Evolutionary conservation across 2,113 vertebrate species (phyloP).

Genomic region (Ranitomeya imitator): DNA sequence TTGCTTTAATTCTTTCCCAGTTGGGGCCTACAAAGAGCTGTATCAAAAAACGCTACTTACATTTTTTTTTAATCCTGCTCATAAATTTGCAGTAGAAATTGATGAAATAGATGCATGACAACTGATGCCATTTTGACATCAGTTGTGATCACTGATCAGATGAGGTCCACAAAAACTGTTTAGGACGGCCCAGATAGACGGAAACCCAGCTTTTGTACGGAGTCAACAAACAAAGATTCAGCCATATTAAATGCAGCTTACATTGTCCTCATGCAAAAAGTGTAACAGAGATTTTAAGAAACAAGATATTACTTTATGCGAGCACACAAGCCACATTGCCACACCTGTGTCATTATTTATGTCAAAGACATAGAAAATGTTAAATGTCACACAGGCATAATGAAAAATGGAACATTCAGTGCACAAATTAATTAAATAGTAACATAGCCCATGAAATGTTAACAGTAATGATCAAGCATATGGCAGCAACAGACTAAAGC

Average conservation of each 20-base stretch:
- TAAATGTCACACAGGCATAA: constrained; percentile 50
- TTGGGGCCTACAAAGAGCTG: too few relatives aligned
- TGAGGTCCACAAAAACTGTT: too few relatives aligned
- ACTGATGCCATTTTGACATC: too few relatives aligned
- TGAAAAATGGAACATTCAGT: constrained; percentile 55
- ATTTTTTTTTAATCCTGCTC: too few relatives aligned
- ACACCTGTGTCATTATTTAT: constrained; percentile 53
- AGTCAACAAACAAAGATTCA: background rate
- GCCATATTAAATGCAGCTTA: background rate
- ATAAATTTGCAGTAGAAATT: too few relatives aligned
- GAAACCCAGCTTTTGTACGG: too few relatives aligned
- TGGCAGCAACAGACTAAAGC: constrained; percentile 33
- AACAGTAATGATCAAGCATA: constrained; percentile 46
- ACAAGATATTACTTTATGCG: background rate
- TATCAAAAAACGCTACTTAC: too few relatives aligned
- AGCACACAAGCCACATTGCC: constrained; percentile 13
- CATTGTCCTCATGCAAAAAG: background rate
- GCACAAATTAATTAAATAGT: constrained; percentile 53
- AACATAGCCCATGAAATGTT: constrained; percentile 50
- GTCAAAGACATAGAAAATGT: constrained; percentile 50
- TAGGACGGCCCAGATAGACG: too few relatives aligned
- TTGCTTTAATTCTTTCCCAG: too few relatives aligned
- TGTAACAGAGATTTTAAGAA: background rate
- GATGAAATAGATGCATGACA: too few relatives aligned
- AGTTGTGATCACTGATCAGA: too few relatives aligned